phyloP scores from a whole-genome alignment of 2,888 invertebrate genomes.

The Coremacera marginata region DNA sequence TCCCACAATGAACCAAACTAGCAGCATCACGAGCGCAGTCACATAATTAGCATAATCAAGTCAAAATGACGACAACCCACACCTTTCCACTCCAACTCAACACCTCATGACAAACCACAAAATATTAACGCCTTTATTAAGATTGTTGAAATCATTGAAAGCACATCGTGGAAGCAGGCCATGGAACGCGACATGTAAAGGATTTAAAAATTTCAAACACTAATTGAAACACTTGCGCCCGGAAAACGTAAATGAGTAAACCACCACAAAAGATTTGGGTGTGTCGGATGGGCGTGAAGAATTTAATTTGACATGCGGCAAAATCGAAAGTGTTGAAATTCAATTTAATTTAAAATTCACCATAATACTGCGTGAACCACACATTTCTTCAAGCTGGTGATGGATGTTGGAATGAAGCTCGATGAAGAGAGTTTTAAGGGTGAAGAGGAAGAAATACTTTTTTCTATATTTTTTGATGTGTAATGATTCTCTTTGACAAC shows the following conservation, averaged over 20 bases:
- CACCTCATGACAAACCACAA: background rate
- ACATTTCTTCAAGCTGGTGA: background rate
- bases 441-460: background rate
- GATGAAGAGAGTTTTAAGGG: background rate
- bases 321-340: slow-evolving; percentile 17
- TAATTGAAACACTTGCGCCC: slow-evolving; percentile 11
- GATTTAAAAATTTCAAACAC: background rate
- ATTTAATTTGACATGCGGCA: slow-evolving; percentile 8
- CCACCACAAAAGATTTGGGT: background rate
- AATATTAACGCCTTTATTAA: slow-evolving; percentile 20
- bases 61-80: slow-evolving; percentile 25
- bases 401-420: background rate
- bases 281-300: background rate
- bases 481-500: background rate
- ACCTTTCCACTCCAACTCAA: background rate
- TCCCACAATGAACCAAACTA: background rate
- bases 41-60: slow-evolving; percentile 38
- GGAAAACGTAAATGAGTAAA: background rate
- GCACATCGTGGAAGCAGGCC: background rate
- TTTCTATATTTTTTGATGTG: background rate
- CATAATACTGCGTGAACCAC: background rate
- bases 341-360: background rate
- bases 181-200: background rate
- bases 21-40: background rate
- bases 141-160: no score